phyloP scores from a whole-genome alignment of 2,113 vertebrate species.

The Mola mola region DNA sequence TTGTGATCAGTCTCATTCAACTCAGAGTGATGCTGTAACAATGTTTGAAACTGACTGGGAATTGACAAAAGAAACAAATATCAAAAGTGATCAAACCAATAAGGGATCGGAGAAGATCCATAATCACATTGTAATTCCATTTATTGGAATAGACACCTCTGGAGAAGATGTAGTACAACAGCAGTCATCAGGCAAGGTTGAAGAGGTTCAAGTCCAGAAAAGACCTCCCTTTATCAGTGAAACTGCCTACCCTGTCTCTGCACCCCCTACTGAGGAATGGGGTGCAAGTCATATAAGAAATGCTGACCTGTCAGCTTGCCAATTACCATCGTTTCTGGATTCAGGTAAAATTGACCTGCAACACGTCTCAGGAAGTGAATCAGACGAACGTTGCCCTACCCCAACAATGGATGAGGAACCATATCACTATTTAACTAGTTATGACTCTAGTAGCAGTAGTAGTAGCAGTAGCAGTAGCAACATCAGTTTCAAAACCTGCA shows the following conservation, averaged over 20 bases:
- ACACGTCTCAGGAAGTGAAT: neutral
- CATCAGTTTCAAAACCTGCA: slow-evolving; percentile 4
- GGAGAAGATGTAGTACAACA: neutral
- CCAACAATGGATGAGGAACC: slow-evolving; percentile 57
- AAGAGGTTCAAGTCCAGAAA: slow-evolving; percentile 13
- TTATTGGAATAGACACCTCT: slow-evolving; percentile 26
- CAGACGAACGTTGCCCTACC: slow-evolving; percentile 43
- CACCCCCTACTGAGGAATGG: neutral
- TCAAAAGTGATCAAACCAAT: neutral
- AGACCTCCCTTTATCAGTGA: slow-evolving; percentile 25
- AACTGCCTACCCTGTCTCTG: neutral
- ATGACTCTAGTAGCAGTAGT: slow-evolving; percentile 2
- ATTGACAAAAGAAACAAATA: slow-evolving; percentile 5
- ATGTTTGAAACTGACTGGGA: neutral
- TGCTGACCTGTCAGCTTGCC: slow-evolving; percentile 1
- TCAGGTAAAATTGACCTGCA: neutral
- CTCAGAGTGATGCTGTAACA: neutral
- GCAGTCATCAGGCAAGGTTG: neutral
- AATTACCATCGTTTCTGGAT: slow-evolving; percentile 2
- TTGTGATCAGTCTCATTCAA: neutral
- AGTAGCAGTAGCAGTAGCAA: neutral
- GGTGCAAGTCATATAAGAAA: neutral
- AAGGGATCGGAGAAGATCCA: neutral
- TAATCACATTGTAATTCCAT: slow-evolving; percentile 27
- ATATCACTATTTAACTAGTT: neutral